Conservation (phyloP, 2,113 vertebrate genomes). For the Tupaia tana region DNA sequence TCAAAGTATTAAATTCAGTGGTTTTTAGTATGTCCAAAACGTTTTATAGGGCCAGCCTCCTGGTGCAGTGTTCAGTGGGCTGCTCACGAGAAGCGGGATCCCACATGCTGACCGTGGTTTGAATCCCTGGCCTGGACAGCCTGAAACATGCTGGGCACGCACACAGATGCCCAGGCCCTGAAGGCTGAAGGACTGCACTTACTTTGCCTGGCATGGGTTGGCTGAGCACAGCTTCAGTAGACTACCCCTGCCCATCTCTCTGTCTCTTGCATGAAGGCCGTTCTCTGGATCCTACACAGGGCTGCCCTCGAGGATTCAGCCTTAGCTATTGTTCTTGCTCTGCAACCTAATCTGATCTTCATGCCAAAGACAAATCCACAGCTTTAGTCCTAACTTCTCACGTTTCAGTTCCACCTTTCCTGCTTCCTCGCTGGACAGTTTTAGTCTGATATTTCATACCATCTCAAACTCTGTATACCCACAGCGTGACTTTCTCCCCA, state of each 20-base stretch:
- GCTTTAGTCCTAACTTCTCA: neutral
- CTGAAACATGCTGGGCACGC: too few relatives aligned
- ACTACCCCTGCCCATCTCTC: neutral
- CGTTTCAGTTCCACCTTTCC: constrained; percentile 30
- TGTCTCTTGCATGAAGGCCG: neutral
- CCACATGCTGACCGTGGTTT: too few relatives aligned
- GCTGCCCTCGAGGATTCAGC: neutral
- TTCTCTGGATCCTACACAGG: neutral
- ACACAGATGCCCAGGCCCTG: too few relatives aligned
- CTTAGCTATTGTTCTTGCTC: neutral
- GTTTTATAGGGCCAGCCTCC: too few relatives aligned
- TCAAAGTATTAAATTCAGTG: too few relatives aligned
- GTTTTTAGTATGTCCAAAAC: too few relatives aligned
- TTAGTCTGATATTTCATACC: neutral
- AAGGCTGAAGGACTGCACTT: too few relatives aligned
- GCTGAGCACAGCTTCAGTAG: neutral
- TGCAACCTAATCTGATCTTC: constrained; percentile 22
- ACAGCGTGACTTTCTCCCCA: neutral
- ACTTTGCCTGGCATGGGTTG: neutral
- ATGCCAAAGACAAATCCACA: constrained; percentile 14
- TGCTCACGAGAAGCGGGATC: too few relatives aligned
- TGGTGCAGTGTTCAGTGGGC: too few relatives aligned
- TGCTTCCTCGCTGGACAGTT: constrained; percentile 3
- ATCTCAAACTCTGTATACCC: neutral
- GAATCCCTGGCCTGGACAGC: too few relatives aligned